These are phyloP conservation scores for Drosophila flavopinicola DNA, from an alignment of 2,888 invertebrate genomes.

Conservation along the genomic window DNA sequence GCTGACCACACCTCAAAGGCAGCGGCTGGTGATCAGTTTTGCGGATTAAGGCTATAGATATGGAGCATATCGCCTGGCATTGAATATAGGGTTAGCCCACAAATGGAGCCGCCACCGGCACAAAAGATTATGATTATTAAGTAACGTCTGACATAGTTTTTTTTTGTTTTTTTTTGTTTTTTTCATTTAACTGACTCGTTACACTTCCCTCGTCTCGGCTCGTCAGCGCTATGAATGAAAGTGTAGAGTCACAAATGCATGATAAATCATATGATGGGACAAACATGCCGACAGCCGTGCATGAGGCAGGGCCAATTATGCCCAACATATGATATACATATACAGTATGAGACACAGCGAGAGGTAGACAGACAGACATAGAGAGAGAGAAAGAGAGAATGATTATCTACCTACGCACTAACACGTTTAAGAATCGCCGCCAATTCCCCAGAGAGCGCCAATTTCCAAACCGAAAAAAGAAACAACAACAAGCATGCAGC, in stretches of 20 bases:
- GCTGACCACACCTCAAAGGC: constrained; percentile 67
- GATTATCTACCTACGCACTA: constrained; percentile 63
- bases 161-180: constrained; percentile 12
- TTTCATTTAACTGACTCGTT: constrained; percentile 19
- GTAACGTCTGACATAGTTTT: constrained; percentile 78
- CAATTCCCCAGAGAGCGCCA: constrained; percentile 65
- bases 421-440: constrained; percentile 34
- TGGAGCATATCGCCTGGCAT: constrained; percentile 39
- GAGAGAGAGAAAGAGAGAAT: not conserved
- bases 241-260: constrained; percentile 80
- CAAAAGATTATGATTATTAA: constrained; percentile 72
- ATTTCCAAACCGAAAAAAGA: constrained; percentile 46
- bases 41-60: constrained; percentile 65
- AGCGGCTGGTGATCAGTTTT: constrained; percentile 41
- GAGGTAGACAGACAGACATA: not conserved
- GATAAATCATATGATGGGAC: constrained; percentile 82
- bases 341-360: not conserved
- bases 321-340: constrained; percentile 36
- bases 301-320: constrained; percentile 60
- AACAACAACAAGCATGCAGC: constrained; percentile 23
- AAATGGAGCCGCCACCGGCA: constrained; percentile 62
- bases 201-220: not conserved
- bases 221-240: constrained; percentile 55
- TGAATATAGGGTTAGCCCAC: constrained; percentile 46
- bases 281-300: constrained; percentile 80